A percentile compares a stretch with the other conserved stretches of the same genome.
These are phyloP conservation scores for Octopus bimaculoides DNA, from an alignment of 1,140 invertebrate genomes.

Conservation along the genomic window DNA sequence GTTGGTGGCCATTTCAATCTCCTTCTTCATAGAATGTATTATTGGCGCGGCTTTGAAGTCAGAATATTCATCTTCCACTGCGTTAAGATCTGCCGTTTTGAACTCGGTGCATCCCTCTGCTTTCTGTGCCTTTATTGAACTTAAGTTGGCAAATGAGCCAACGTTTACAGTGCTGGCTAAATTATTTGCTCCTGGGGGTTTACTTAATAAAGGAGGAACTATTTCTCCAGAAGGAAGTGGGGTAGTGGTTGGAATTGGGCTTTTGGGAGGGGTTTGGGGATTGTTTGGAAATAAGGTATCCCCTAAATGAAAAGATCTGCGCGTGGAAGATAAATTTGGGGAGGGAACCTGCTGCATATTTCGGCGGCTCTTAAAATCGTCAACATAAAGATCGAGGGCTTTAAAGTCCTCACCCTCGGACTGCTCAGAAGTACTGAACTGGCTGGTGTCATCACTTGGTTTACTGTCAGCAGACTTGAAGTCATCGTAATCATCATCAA, in stretches of 20 bases:
- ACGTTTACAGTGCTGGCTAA: no score
- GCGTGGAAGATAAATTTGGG: constrained; percentile 2
- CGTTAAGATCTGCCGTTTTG: neutral
- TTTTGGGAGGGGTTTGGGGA: constrained; percentile 14
- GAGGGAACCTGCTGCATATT: constrained; percentile 26
- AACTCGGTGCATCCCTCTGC: neutral
- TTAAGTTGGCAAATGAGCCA: neutral
- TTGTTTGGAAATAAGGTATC: constrained; percentile 33
- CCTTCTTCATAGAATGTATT: neutral
- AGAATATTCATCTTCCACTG: constrained; percentile 6
- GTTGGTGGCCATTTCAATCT: constrained; percentile 17
- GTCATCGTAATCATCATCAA: constrained; percentile 64
- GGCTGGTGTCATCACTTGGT: constrained; percentile 44
- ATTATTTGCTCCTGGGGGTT: neutral
- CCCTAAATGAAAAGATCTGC: neutral
- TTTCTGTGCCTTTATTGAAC: neutral
- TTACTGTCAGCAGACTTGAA: constrained; percentile 61
- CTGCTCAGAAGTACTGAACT: constrained; percentile 47
- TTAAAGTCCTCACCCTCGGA: constrained; percentile 51
- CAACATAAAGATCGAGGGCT: constrained; percentile 47
- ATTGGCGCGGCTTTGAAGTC: constrained; percentile 25
- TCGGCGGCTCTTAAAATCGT: constrained; percentile 39
- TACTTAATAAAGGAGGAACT: neutral
- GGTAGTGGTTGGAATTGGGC: neutral
- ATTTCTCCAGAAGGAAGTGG: neutral